Conservation (phyloP, 37 sponge, comb jelly and placozoan species). For the Ephydatia muelleri region DNA sequence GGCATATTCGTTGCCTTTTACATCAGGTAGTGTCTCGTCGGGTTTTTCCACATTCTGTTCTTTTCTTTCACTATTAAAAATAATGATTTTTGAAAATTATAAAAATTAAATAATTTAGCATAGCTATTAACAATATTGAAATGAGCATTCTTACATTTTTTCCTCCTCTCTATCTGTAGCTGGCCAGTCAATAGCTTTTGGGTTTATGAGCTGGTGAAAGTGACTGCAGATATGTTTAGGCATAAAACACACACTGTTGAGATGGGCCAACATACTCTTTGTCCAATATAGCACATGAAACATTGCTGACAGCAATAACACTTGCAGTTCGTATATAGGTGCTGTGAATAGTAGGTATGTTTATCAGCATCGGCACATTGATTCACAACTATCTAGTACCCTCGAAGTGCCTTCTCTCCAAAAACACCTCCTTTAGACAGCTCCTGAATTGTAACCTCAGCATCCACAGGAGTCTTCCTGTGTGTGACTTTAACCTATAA, state of each 20-base stretch:
- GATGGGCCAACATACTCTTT: conserved; percentile 68
- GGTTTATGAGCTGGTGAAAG: conserved; percentile 55
- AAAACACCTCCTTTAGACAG: conserved; percentile 84
- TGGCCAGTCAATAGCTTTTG: background rate
- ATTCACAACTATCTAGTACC: conserved; percentile 63
- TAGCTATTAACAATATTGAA: too few species aligned
- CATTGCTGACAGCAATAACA: conserved; percentile 80
- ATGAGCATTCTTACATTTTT: background rate
- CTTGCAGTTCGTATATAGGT: conserved; percentile 89
- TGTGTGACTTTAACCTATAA: conserved; percentile 71
- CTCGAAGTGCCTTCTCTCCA: conserved; percentile 95
- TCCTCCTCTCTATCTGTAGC: background rate
- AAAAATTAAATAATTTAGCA: too few species aligned
- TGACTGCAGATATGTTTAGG: conserved; percentile 41
- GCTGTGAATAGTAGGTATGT: conserved; percentile 30
- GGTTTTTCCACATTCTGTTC: background rate
- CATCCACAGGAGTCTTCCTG: conserved; percentile 44
- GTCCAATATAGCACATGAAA: conserved; percentile 86
- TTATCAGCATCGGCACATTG: background rate
- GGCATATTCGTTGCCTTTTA: conserved; percentile 55
- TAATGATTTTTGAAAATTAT: too few species aligned
- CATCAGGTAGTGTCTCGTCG: background rate
- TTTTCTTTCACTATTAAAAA: background rate
- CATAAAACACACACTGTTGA: background rate
- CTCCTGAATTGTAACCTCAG: conserved; percentile 72